Evolutionary conservation across 2,888 invertebrate species (phyloP).

Genomic region (Smittia sp.): DNA sequence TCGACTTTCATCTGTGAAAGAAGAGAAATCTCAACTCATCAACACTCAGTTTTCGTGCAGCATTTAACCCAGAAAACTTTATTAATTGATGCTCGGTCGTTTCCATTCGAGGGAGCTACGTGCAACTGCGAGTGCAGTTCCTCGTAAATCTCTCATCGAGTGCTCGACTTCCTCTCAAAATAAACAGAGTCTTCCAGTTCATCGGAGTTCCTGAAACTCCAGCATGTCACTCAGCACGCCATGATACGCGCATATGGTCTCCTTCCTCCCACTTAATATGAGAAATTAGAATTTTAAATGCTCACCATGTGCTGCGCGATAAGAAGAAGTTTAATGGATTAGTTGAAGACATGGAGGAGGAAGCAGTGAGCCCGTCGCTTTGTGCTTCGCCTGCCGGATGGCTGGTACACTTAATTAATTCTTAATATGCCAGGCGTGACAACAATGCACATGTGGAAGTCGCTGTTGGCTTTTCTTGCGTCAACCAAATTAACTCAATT

Average conservation of each 20-base stretch:
- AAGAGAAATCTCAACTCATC: not conserved
- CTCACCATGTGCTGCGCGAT: constrained; percentile 14
- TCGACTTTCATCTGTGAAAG: not conserved
- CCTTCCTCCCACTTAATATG: constrained; percentile 19
- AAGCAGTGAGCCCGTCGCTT: not conserved
- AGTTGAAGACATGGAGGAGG: not conserved
- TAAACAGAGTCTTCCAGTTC: too few species aligned
- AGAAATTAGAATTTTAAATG: constrained; percentile 8
- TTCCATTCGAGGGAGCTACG: not conserved
- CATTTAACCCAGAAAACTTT: constrained; percentile 14
- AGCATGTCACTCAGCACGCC: constrained; percentile 15
- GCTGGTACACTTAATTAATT: not conserved
- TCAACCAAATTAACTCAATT: constrained; percentile 6
- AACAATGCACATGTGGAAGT: not conserved
- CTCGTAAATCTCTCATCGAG: not conserved
- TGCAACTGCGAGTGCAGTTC: not conserved
- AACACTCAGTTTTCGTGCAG: constrained; percentile 14
- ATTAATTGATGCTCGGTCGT: not conserved
- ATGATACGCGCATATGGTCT: constrained; percentile 12
- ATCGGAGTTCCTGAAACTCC: not conserved
- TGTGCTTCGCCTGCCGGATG: not conserved
- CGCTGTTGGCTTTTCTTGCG: not conserved
- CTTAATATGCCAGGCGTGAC: not conserved
- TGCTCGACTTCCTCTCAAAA: not conserved
- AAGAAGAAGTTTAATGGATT: constrained; percentile 19